Base-by-base conservation (phyloP, 2,113 vertebrate species). In the Stictonetta naevosa region DNA sequence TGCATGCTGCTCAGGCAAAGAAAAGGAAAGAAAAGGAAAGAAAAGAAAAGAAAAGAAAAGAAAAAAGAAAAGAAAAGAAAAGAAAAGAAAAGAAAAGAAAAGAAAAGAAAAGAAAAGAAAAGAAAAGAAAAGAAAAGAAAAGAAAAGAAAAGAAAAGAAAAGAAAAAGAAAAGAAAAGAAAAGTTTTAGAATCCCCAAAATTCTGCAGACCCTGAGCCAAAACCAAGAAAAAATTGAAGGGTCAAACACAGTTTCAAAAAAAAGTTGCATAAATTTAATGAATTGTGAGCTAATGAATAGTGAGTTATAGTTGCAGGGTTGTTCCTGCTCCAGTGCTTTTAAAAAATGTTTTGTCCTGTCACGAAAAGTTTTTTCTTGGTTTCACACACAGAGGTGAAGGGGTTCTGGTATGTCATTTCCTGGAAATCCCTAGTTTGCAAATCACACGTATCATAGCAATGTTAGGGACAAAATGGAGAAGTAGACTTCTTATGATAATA, bases 381-480 rank as follows among this genome's bases (percentile, higher is more conserved):
- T 78, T 71, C 28, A 13, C 16, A 46, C 2, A 10, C 11, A 34
- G 88, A 58, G 58, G 28, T 53, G 40, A 86, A 67, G 21, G 19
- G 34, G 38, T 88, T 58, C 64, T 60, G 53, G 17, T 21, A 25
- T 22, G 28, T 7, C 0, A 4, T 76, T 88, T 69, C 46, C 50
- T 53, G 64, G 33, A 86, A 90, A 42, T 26, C 13, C 16, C 40
- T 63, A 5, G 14, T 4, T 73, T 75, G n/a, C n/a, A 50, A 25
- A 58, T 69, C 21, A 42, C 13, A n/a, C 4, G 1, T 25, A 42
- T 67, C 38, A n/a, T 23, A 58, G 19, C 0, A 2, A 16, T 19
- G 33, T 14, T 25, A 40, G 21, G 53, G 31, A 36, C 75, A 53
- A 60, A 79, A 84, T 2, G 22, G 28, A 63, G n/a, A 68, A 64